Conservation (phyloP, 2,113 vertebrate species). For the Halichoerus grypus region DNA sequence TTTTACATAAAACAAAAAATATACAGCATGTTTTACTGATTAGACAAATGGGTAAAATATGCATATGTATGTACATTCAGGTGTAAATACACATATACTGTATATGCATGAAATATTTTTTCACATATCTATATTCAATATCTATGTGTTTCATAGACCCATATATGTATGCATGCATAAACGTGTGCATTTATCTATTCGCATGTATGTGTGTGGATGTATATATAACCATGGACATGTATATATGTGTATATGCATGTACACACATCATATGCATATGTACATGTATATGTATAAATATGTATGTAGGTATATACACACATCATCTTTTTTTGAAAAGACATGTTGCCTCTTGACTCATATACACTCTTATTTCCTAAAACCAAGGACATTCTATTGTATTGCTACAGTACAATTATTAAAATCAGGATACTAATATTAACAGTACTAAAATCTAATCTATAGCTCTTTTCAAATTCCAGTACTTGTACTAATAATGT, state of each 20-base stretch:
- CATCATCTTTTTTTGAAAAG: background rate
- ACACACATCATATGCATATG: fast-evolving
- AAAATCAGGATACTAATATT: background rate
- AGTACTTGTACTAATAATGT: background rate
- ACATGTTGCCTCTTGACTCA: background rate
- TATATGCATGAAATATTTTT: background rate
- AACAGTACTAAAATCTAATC: background rate
- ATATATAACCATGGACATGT: background rate
- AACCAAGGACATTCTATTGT: background rate
- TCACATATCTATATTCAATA: background rate
- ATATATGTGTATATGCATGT: background rate
- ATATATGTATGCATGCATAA: background rate
- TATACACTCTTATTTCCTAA: background rate
- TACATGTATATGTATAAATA: background rate
- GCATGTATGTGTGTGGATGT: background rate
- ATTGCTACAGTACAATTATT: background rate
- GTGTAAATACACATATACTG: too few species aligned
- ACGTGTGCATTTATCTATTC: background rate
- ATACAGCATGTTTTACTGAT: background rate
- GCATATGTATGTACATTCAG: background rate
- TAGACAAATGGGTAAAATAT: background rate
- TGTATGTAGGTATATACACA: too few species aligned
- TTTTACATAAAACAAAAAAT: background rate
- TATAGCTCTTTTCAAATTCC: background rate
- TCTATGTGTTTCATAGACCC: too few species aligned